Conservation (phyloP, 2,888 invertebrate genomes). For the Agonopterix subpropinquella region DNA sequence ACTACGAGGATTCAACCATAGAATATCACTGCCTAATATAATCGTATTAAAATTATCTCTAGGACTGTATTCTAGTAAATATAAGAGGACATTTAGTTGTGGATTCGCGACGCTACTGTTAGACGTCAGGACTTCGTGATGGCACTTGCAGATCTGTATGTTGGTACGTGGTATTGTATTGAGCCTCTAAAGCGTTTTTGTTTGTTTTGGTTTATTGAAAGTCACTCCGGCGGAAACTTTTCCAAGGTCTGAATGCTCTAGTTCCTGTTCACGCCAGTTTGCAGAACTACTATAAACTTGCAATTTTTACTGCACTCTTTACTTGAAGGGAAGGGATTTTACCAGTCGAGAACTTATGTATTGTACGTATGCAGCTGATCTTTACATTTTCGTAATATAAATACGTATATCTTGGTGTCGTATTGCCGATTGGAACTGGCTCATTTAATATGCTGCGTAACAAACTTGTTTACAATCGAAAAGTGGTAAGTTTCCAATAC, state of each 20-base stretch:
- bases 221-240: slow-evolving; percentile 34
- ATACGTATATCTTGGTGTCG: background rate
- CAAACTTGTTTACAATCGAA: slow-evolving; percentile 32
- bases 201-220: slow-evolving; percentile 40
- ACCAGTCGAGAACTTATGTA: background rate
- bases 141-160: slow-evolving; percentile 65
- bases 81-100: slow-evolving; percentile 39
- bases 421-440: slow-evolving; percentile 27
- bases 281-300: background rate
- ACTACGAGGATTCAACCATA: slow-evolving; percentile 54
- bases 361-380: background rate
- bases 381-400: background rate
- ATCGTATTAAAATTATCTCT: slow-evolving; percentile 48
- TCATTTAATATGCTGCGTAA: slow-evolving; percentile 39
- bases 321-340: too few species aligned
- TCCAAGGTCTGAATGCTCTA: slow-evolving; percentile 53
- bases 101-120: slow-evolving; percentile 32
- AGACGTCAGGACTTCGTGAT: slow-evolving; percentile 46
- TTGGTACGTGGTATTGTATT: slow-evolving; percentile 50
- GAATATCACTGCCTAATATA: slow-evolving; percentile 59
- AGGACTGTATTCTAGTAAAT: slow-evolving; percentile 56
- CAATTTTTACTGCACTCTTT: too few species aligned
- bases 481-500: slow-evolving; percentile 4
- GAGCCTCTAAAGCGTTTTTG: slow-evolving; percentile 15
- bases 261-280: slow-evolving; percentile 22